Evolutionary conservation across 30 jellyfish, hydroid and myxozoan species (phyloP).

Genomic region (Sanderia malayensis): DNA sequence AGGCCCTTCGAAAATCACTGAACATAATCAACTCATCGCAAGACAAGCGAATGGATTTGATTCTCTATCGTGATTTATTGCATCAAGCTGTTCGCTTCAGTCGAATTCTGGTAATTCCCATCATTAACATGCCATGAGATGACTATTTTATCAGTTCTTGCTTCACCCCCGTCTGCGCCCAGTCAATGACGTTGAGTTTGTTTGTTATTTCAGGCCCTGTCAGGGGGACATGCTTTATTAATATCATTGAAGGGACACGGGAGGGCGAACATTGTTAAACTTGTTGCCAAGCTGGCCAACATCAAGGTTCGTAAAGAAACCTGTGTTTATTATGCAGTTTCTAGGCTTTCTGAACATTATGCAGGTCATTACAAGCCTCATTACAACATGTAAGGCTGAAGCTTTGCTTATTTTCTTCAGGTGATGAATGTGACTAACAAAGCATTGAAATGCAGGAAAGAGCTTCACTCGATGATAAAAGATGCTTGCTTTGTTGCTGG

Average conservation of each 20-base stretch:
- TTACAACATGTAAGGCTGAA: too few relatives aligned
- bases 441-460: conserved; percentile 10
- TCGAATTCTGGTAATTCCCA: conserved; percentile 48
- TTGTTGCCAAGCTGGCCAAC: conserved; percentile 59
- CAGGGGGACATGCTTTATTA: conserved; percentile 73
- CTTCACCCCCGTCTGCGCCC: too few relatives aligned
- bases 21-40: conserved; percentile 24
- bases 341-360: too few relatives aligned
- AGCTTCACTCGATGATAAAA: conserved; percentile 40
- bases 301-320: conserved; percentile 54
- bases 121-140: too few relatives aligned
- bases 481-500: conserved; percentile 78
- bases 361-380: too few relatives aligned
- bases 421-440: conserved; percentile 9
- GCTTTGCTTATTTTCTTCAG: conserved; percentile 21
- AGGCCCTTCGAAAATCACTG: conserved; percentile 36
- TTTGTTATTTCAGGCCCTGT: conserved; percentile 45
- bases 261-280: conserved; percentile 34
- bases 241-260: conserved; percentile 68
- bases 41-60: conserved; percentile 25
- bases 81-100: conserved; percentile 54
- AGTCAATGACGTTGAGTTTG: too few relatives aligned
- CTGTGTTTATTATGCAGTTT: too few relatives aligned
- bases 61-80: conserved; percentile 50
- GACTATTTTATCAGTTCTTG: too few relatives aligned